phyloP scores from a whole-genome alignment of 2,797 vertebrate species.

The Oreortyx pictus region DNA sequence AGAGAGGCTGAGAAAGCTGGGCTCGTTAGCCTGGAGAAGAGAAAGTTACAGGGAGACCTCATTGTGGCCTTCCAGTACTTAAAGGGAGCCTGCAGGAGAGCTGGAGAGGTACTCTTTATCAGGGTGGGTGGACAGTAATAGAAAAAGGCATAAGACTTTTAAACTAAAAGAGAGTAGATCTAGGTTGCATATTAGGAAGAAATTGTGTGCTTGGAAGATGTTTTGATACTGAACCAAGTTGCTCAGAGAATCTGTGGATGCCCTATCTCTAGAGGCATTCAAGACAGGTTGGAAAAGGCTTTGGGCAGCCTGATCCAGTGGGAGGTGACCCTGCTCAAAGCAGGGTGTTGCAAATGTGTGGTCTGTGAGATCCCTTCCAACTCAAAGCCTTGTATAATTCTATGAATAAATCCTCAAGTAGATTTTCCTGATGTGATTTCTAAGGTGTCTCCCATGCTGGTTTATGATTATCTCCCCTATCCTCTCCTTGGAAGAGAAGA shows the following conservation, averaged over 20 bases:
- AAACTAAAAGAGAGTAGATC: background rate
- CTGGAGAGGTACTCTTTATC: background rate
- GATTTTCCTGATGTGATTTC: background rate
- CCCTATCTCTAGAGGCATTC: background rate
- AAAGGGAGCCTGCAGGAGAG: background rate
- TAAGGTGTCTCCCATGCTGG: background rate
- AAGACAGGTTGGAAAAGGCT: background rate
- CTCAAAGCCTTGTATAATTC: background rate
- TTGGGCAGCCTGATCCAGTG: background rate
- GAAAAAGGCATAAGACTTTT: background rate
- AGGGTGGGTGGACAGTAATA: background rate
- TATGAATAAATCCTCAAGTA: background rate
- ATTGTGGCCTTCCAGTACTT: background rate
- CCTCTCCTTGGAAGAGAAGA: background rate
- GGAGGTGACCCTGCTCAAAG: background rate
- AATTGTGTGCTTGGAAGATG: background rate
- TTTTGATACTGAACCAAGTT: background rate
- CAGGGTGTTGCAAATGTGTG: background rate
- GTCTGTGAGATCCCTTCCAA: background rate
- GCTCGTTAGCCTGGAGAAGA: background rate
- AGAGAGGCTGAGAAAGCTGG: background rate
- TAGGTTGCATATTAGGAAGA: background rate
- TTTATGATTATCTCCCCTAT: fast-evolving
- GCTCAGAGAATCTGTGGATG: background rate
- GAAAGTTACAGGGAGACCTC: background rate